These are phyloP conservation scores for Drosophila parabipectinata DNA, from an alignment of 1,140 invertebrate species.

Conservation along the genomic window DNA sequence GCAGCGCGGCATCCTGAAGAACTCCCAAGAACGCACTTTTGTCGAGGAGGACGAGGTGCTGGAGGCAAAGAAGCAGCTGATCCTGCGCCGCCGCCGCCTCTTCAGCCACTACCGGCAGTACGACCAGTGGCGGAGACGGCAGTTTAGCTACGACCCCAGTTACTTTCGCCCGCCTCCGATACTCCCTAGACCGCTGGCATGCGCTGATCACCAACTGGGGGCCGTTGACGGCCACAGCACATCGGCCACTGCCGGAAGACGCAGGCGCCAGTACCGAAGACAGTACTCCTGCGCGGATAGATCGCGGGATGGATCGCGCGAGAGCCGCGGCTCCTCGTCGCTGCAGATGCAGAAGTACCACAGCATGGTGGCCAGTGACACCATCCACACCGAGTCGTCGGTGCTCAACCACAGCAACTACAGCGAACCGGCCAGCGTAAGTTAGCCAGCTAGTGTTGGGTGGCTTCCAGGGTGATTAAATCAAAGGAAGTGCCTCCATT, in stretches of 20 bases:
- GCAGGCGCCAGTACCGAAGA: slow-evolving; percentile 75
- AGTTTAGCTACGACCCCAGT: slow-evolving; percentile 83
- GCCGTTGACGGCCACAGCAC: slow-evolving; percentile 49
- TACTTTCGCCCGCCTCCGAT: slow-evolving; percentile 80
- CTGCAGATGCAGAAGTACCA: slow-evolving; percentile 63
- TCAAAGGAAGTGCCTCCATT: slow-evolving; percentile 8
- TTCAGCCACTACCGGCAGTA: slow-evolving; percentile 83
- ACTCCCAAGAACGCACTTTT: slow-evolving; percentile 74
- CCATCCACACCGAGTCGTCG: slow-evolving; percentile 75
- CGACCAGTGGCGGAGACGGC: slow-evolving; percentile 80
- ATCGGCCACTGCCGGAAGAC: slow-evolving; percentile 59
- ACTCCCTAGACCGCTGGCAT: slow-evolving; percentile 70
- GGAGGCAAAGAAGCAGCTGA: slow-evolving; percentile 81
- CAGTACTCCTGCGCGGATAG: slow-evolving; percentile 81
- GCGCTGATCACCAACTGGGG: slow-evolving; percentile 64
- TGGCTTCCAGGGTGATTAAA: slow-evolving; percentile 8
- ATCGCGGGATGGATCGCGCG: slow-evolving; percentile 78
- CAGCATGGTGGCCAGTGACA: slow-evolving; percentile 77
- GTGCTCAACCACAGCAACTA: slow-evolving; percentile 76
- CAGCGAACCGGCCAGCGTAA: slow-evolving; percentile 81
- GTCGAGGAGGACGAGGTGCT: slow-evolving; percentile 76
- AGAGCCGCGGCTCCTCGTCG: slow-evolving; percentile 75
- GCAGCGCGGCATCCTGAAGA: slow-evolving; percentile 79
- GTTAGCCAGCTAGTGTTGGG: slow-evolving; percentile 48
- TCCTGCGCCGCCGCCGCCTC: slow-evolving; percentile 73